phyloP scores from a whole-genome alignment of 1,140 invertebrate species.

The Psilanteris sp. region DNA sequence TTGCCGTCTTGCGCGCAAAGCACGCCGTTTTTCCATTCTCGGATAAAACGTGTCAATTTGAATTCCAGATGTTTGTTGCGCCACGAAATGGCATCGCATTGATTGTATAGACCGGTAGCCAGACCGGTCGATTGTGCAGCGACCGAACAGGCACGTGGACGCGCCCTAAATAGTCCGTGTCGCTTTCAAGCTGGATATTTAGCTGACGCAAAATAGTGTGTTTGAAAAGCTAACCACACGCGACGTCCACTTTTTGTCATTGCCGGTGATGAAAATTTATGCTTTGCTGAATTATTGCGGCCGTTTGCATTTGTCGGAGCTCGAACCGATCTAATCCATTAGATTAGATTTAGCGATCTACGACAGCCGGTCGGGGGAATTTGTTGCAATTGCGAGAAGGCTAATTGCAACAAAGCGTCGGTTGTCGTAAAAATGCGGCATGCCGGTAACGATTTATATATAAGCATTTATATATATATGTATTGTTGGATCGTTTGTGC shows the following conservation, averaged over 20 bases:
- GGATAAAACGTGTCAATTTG: constrained; percentile 63
- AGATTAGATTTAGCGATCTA: constrained; percentile 5
- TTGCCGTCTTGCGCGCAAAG: constrained; percentile 31
- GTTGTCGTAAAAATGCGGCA: too few relatives aligned
- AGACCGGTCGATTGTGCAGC: constrained; percentile 58
- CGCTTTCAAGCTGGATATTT: constrained; percentile 48
- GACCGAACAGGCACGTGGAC: constrained; percentile 60
- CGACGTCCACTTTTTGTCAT: constrained; percentile 45
- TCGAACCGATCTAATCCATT: constrained; percentile 3
- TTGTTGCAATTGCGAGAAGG: neutral
- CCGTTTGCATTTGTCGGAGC: constrained; percentile 15
- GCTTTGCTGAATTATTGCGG: constrained; percentile 29
- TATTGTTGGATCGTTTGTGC: too few relatives aligned
- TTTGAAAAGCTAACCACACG: constrained; percentile 47
- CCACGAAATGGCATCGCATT: constrained; percentile 60
- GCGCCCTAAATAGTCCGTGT: constrained; percentile 58
- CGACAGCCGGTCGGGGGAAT: neutral
- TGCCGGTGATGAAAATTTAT: constrained; percentile 29
- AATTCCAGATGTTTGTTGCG: constrained; percentile 64
- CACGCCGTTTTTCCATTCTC: constrained; percentile 51
- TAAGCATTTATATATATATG: too few relatives aligned
- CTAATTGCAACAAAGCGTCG: too few relatives aligned
- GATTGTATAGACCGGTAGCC: constrained; percentile 60
- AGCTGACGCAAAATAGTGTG: constrained; percentile 51
- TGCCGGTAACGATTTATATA: too few relatives aligned